Conservation (phyloP, 2,113 vertebrate species). For the Ailurus styani region DNA sequence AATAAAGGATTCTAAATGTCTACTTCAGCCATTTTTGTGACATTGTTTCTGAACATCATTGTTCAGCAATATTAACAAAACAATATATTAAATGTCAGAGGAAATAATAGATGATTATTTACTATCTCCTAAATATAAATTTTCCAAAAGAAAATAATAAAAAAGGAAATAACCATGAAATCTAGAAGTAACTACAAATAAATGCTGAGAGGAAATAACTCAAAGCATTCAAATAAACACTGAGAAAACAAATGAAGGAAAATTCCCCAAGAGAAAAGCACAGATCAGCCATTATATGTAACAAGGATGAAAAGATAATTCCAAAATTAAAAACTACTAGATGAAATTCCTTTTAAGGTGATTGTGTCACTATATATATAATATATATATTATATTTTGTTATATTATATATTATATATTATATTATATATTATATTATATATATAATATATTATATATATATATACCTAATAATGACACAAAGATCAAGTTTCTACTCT, state of each 20-base stretch:
- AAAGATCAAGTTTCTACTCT: background rate
- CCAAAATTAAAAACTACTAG: background rate
- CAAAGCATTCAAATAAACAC: background rate
- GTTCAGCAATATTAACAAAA: background rate
- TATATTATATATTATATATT: too few relatives aligned
- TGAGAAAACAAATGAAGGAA: background rate
- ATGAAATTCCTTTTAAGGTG: background rate
- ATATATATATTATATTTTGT: too few relatives aligned
- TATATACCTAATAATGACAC: background rate
- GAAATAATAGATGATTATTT: background rate
- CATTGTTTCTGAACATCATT: background rate
- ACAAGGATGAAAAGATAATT: background rate
- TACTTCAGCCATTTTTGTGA: background rate
- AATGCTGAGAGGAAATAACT: background rate
- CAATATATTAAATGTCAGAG: background rate
- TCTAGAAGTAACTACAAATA: background rate
- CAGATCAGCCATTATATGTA: background rate
- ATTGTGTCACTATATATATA: background rate
- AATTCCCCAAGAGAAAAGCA: background rate
- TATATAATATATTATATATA: too few relatives aligned
- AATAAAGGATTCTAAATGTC: background rate
- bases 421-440: too few relatives aligned
- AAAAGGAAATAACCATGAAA: background rate
- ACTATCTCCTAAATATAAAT: background rate
- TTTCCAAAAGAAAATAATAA: background rate